phyloP scores from a whole-genome alignment of 2,113 vertebrate species.

The Pleuronectes platessa region DNA sequence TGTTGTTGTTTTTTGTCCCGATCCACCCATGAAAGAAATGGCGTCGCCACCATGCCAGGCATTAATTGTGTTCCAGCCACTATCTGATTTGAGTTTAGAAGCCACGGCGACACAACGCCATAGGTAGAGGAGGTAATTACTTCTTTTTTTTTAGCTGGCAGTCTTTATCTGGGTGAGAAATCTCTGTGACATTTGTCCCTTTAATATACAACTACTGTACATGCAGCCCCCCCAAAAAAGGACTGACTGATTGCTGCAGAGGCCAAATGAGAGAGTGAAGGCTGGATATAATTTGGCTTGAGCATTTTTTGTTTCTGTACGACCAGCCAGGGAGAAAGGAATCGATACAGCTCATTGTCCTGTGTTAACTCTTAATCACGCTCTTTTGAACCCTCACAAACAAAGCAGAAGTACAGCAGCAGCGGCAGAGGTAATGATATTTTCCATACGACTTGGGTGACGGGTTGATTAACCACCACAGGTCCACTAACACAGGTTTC shows the following conservation, averaged over 20 bases:
- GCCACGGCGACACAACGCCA: constrained; percentile 21
- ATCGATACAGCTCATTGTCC: not conserved
- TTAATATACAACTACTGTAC: constrained; percentile 39
- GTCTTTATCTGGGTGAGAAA: constrained; percentile 57
- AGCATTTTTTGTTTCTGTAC: not conserved
- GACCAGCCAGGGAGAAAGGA: not conserved
- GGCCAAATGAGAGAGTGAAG: constrained; percentile 44
- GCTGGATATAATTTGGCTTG: constrained; percentile 29
- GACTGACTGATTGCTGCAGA: constrained; percentile 51
- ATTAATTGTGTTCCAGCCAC: constrained; percentile 30
- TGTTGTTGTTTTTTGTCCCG: not conserved
- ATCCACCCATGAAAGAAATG: constrained; percentile 18
- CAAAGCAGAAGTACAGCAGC: not conserved
- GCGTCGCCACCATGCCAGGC: not conserved
- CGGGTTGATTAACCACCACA: not conserved
- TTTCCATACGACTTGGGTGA: not conserved
- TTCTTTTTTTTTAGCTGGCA: constrained; percentile 54
- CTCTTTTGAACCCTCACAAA: not conserved
- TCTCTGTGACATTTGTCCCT: constrained; percentile 60
- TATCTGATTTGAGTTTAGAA: constrained; percentile 15
- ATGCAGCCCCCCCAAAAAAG: constrained; percentile 41
- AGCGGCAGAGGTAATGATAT: not conserved
- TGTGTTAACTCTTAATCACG: not conserved
- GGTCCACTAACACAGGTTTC: not conserved
- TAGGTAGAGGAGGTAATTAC: constrained; percentile 59